Evolutionary conservation across 1,140 invertebrate species (phyloP).

Genomic region (Steinernema feltiae): DNA sequence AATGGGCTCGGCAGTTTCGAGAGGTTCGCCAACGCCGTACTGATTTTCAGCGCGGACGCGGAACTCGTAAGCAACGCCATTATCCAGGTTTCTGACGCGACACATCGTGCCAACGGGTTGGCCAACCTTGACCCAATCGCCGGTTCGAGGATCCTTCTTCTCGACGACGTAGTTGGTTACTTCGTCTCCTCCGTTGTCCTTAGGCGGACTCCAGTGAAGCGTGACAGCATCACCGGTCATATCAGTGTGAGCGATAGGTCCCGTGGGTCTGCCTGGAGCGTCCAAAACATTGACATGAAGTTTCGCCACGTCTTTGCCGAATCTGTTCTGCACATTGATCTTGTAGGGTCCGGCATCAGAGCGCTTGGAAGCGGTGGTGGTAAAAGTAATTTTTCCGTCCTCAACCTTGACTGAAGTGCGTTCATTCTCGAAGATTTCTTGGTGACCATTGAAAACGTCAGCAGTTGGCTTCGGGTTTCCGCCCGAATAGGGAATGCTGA

Average conservation of each 20-base stretch:
- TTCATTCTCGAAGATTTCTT: constrained; percentile 54
- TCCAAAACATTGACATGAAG: constrained; percentile 54
- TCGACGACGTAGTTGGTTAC: constrained; percentile 95
- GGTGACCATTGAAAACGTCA: constrained; percentile 69
- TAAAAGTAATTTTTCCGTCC: constrained; percentile 78
- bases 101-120: constrained; percentile 82
- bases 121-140: constrained; percentile 79
- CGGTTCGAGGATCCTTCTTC: constrained; percentile 72
- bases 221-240: constrained; percentile 90
- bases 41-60: constrained; percentile 94
- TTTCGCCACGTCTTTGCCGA: constrained; percentile 49
- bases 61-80: constrained; percentile 90
- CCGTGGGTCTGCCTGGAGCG: constrained; percentile 63
- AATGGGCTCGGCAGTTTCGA: constrained; percentile 78
- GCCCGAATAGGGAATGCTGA: constrained; percentile 86
- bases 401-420: constrained; percentile 60
- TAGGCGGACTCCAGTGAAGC: constrained; percentile 88
- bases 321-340: constrained; percentile 74
- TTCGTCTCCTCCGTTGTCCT: constrained; percentile 71
- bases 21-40: constrained; percentile 86
- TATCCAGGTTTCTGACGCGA: constrained; percentile 79
- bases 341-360: constrained; percentile 83
- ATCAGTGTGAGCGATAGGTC: constrained; percentile 77
- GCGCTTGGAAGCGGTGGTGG: constrained; percentile 82
- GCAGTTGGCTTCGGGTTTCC: constrained; percentile 84